Percentiles rank a stretch among this genome's conserved stretches.
These are phyloP conservation scores for Carassius auratus DNA, from an alignment of 2,113 vertebrate species.

Conservation along the genomic window DNA sequence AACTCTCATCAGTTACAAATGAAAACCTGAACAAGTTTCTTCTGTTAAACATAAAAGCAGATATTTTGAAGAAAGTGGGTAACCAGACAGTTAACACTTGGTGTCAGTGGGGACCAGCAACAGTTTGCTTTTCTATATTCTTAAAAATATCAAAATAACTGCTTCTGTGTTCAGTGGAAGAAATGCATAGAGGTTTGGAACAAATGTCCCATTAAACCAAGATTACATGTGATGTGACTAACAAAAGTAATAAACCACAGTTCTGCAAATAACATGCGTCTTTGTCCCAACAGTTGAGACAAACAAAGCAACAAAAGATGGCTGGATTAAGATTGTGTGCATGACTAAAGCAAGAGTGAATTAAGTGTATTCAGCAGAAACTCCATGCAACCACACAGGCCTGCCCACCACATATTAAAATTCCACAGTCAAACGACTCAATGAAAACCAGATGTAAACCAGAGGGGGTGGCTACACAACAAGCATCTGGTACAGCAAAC, in stretches of 20 bases:
- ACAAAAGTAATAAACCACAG: neutral
- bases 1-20: no score
- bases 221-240: neutral
- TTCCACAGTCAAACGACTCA: constrained; percentile 55
- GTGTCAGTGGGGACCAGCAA: no score
- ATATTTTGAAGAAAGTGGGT: neutral
- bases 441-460: constrained; percentile 60
- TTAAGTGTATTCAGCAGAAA: constrained; percentile 34
- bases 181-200: neutral
- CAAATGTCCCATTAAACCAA: neutral
- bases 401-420: constrained; percentile 50
- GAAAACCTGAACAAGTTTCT: neutral
- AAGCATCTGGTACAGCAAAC: constrained; percentile 15
- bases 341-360: neutral
- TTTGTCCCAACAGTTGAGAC: neutral
- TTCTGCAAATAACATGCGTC: neutral
- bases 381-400: constrained; percentile 39
- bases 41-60: neutral
- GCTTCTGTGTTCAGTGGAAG: neutral
- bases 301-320: neutral
- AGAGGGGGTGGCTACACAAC: constrained; percentile 28
- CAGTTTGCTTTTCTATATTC: no score
- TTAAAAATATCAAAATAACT: no score
- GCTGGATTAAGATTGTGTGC: neutral
- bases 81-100: no score